Percentiles rank a stretch among this genome's conserved stretches.
Evolutionary conservation across 2,888 invertebrate genomes (phyloP).

Genomic region (Halocaridina rubra): DNA sequence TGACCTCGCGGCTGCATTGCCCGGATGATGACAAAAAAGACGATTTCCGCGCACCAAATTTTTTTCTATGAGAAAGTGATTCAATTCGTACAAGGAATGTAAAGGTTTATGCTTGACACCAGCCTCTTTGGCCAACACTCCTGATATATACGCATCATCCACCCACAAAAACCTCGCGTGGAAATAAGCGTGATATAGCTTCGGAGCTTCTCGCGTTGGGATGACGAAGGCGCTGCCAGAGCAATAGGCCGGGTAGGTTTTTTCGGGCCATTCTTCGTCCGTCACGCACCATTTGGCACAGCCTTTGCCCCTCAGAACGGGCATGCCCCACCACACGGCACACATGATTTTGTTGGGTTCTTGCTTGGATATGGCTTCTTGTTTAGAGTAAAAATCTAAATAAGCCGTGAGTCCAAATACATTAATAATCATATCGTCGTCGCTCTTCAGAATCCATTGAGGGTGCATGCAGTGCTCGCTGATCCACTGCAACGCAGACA

Average conservation of each 20-base stretch:
- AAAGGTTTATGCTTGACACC: constrained; percentile 9
- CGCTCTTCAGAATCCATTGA: constrained; percentile 79
- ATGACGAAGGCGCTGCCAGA: constrained; percentile 77
- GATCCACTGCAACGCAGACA: constrained; percentile 72
- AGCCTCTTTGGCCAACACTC: constrained; percentile 71
- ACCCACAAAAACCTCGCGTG: constrained; percentile 83
- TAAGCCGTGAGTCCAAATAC: constrained; percentile 73
- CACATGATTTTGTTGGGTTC: constrained; percentile 75
- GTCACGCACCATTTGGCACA: constrained; percentile 80
- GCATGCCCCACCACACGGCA: constrained; percentile 68
- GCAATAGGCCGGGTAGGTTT: constrained; percentile 81
- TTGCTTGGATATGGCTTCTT: neutral
- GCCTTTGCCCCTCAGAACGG: constrained; percentile 63
- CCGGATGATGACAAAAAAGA: constrained; percentile 32
- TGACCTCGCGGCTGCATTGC: neutral
- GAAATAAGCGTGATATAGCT: constrained; percentile 70
- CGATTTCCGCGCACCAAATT: constrained; percentile 20
- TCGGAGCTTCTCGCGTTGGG: neutral
- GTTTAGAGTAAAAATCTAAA: constrained; percentile 65
- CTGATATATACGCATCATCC: constrained; percentile 85
- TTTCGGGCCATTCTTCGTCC: constrained; percentile 75
- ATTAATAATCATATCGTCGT: constrained; percentile 83
- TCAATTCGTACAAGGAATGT: constrained; percentile 26
- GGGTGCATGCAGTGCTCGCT: constrained; percentile 78
- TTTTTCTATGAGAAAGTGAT: constrained; percentile 13